A percentile compares a stretch with the other conserved stretches of the same genome.
phyloP scores from a whole-genome alignment of 2,113 vertebrate genomes.

The Laticauda laticaudata region DNA sequence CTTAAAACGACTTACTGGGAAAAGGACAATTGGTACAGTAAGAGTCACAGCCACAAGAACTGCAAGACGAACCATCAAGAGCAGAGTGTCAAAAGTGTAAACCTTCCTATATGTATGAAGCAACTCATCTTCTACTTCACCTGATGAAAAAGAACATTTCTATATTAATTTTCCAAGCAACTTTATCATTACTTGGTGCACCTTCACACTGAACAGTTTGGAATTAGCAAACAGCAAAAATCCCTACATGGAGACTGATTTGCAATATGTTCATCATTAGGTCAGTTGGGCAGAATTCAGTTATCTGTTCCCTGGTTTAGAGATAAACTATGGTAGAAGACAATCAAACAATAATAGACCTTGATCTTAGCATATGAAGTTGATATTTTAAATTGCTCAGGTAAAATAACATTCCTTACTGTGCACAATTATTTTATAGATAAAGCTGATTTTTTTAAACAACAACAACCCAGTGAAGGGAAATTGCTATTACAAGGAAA shows the following conservation, averaged over 20 bases:
- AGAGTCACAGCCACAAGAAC: conserved; percentile 93
- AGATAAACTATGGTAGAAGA: neutral
- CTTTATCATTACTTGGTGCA: neutral
- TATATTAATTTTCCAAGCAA: neutral
- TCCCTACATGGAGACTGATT: neutral
- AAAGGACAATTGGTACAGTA: conserved; percentile 94
- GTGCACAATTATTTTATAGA: neutral
- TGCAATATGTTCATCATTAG: neutral
- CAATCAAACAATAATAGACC: neutral
- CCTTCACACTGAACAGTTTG: neutral
- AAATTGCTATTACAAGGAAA: neutral
- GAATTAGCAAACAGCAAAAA: neutral
- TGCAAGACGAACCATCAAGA: conserved; percentile 90
- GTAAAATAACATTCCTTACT: neutral
- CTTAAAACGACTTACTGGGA: conserved; percentile 84
- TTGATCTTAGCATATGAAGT: neutral
- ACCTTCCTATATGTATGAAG: conserved; percentile 94
- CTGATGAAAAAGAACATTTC: conserved; percentile 60
- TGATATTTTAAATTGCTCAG: neutral
- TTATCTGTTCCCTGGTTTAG: neutral
- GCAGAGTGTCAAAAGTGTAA: conserved; percentile 84
- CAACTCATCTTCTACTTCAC: conserved; percentile 90
- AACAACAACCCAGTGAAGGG: neutral
- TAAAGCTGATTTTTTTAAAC: neutral
- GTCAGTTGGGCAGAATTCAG: neutral